Evolutionary conservation across 1,140 invertebrate species (phyloP), one percentile per base, ranked within the genome.

Genomic region (Papilio polyxenes): DNA sequence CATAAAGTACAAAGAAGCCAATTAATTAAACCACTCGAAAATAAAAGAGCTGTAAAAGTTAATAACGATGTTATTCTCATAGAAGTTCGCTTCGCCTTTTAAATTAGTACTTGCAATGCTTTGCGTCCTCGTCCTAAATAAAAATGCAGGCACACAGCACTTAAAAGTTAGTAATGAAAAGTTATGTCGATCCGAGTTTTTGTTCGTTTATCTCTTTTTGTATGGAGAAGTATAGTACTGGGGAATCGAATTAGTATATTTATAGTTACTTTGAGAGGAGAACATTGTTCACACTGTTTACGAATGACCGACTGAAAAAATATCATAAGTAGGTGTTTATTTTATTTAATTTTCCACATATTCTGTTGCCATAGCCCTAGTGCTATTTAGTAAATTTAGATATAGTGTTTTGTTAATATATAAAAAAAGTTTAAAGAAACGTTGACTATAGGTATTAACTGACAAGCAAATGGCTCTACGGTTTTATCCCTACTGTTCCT

Each of bases 81-180:
- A 72, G 31, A 72, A 72, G 31, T 77, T 77, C 20, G 20, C 75
- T 77, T 53, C 78, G 78, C 40, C 48, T 69, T 37, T 56, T 65
- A 80, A 69, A 69, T 80, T 62, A 80, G 78, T 49, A 69, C n/a
- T 80, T 80, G 62, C 59, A 48, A 49, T 69, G 37, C 23, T 79
- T 31, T 62, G 53, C 77, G 78, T 80, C 78, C 78, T 80, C 62
- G 78, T 20, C 62, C 78, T 80, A 80, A 80, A 80, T 80, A 69
- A 69, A 80, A 80, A 59, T 80, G 78, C 62, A 69, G 78, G 78
- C 78, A 80, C 10, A 69, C 13, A 80, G 59, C 78, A 80, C 78
- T 80, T 80, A 80, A 65, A 69, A 80, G 17, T 80, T 80, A 80
- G 59, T 48, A 59, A 62, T 65, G 78, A 69, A 80, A 65, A 69